Evolutionary conservation across 1,140 invertebrate species (phyloP).

Genomic region (Frieseomelitta varia): DNA sequence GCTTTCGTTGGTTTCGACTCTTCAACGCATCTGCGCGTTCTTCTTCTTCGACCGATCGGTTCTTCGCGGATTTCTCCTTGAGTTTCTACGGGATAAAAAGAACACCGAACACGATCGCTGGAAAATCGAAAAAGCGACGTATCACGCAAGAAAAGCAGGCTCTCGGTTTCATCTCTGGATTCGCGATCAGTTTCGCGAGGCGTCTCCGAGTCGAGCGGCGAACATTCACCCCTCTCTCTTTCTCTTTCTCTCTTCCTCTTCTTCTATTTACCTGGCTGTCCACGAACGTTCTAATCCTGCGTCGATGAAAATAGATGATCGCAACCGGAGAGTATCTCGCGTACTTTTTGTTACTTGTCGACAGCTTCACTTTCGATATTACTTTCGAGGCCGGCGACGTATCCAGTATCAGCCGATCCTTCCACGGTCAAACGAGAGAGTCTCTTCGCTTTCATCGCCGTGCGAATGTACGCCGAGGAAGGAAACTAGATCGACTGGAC

Average conservation of each 20-base stretch:
- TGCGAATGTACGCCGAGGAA: constrained; percentile 50
- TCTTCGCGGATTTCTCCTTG: constrained; percentile 6
- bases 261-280: background rate
- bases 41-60: background rate
- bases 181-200: constrained; percentile 26
- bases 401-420: constrained; percentile 75
- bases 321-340: constrained; percentile 48
- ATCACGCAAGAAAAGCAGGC: background rate
- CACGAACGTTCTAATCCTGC: constrained; percentile 37
- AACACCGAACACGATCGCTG: background rate
- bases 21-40: background rate
- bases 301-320: constrained; percentile 60
- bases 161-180: constrained; percentile 54
- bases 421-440: constrained; percentile 73
- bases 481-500: constrained; percentile 75
- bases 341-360: constrained; percentile 53
- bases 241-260: background rate
- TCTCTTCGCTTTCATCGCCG: constrained; percentile 76
- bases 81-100: constrained; percentile 8
- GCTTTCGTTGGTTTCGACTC: background rate
- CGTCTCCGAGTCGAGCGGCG: background rate
- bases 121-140: background rate
- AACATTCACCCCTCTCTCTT: background rate
- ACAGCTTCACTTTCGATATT: constrained; percentile 79
- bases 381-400: constrained; percentile 78